phyloP scores from a whole-genome alignment of 2,797 vertebrate species.

The Dipus sagitta region DNA sequence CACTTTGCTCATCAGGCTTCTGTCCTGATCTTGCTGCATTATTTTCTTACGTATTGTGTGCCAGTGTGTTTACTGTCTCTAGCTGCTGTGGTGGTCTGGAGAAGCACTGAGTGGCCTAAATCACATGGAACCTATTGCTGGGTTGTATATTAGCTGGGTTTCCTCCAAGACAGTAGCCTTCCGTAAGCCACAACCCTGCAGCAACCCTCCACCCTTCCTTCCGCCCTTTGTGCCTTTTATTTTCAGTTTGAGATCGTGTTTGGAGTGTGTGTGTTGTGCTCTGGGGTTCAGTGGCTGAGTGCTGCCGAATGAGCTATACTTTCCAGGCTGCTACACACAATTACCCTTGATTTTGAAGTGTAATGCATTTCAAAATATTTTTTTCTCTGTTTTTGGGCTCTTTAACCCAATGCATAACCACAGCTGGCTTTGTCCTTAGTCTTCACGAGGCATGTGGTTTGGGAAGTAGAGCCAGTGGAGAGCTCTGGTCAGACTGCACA shows the following conservation, averaged over 20 bases:
- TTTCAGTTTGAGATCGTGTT: conserved; percentile 33
- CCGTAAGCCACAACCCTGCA: neutral
- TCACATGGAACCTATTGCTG: neutral
- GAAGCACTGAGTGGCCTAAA: conserved; percentile 44
- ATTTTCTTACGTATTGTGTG: conserved; percentile 63
- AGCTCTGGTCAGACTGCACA: conserved; percentile 39
- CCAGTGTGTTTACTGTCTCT: conserved; percentile 32
- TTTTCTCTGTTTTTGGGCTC: conserved; percentile 51
- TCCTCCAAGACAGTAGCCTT: neutral
- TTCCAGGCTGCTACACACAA: conserved; percentile 77
- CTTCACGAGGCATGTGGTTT: conserved; percentile 69
- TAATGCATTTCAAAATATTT: conserved; percentile 68
- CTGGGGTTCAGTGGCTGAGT: conserved; percentile 38
- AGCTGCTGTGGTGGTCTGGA: neutral
- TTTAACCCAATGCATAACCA: conserved; percentile 58
- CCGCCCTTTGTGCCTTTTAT: conserved; percentile 75
- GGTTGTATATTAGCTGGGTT: neutral
- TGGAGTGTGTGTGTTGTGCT: conserved; percentile 7
- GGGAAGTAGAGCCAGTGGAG: conserved; percentile 34
- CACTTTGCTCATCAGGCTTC: neutral
- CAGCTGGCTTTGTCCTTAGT: conserved; percentile 52
- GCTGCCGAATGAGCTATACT: conserved; percentile 61
- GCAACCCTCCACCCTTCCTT: conserved; percentile 76
- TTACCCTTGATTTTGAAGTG: conserved; percentile 73
- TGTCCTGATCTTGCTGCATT: neutral